Base-by-base conservation (phyloP, 2,113 vertebrate genomes). In the Pedionomus torquatus region DNA sequence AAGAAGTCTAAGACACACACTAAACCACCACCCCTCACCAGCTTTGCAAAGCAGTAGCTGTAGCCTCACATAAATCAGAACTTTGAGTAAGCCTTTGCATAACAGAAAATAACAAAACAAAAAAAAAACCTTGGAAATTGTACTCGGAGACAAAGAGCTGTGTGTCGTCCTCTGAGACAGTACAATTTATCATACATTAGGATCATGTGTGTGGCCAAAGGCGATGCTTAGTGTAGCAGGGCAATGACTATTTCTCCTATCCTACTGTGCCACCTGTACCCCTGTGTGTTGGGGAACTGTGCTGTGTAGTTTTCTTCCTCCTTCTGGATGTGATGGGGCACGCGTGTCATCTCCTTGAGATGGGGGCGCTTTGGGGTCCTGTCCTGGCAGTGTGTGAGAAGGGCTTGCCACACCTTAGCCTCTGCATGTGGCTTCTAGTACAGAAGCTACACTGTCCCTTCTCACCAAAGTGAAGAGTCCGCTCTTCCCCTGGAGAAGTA, bases 111-210 rank as follows among this genome's bases (percentile, higher is more conserved):
- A n/a, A n/a, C n/a, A n/a, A n/a, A n/a, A n/a, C n/a, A 26, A 33
- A 33, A 37, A 9, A 20, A 28, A 91, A n/a, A 4, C 8, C 48
- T 28, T 7, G 1, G 61, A 65, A 91, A 58, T 52, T 1, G 1
- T 70, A 58, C n/a, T 41, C 1, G 0, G 65, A 85, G 84, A 68
- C 48, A 8, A 49, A 91, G 70, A 28, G n/a, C 70, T 76, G 57
- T 0, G 0, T 21, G 54, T 33, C 0, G 0, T 72, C 52, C 52
- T 76, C 1, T 1, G 43, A 63, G 87, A 48, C 70, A 57, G 70
- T 17, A 17, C 30, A 26, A 80, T 96, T 85, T 64, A 43, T 95
- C 85, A 33, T 3, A 3, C 2, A 0, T 31, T 5, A 14, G 58
- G 24, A 31, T 52, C 17, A 8, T 41, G 41, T 6, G 83, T 93